These are phyloP conservation scores for Cotesia congregata DNA, from an alignment of 2,888 invertebrate genomes.

Conservation along the genomic window DNA sequence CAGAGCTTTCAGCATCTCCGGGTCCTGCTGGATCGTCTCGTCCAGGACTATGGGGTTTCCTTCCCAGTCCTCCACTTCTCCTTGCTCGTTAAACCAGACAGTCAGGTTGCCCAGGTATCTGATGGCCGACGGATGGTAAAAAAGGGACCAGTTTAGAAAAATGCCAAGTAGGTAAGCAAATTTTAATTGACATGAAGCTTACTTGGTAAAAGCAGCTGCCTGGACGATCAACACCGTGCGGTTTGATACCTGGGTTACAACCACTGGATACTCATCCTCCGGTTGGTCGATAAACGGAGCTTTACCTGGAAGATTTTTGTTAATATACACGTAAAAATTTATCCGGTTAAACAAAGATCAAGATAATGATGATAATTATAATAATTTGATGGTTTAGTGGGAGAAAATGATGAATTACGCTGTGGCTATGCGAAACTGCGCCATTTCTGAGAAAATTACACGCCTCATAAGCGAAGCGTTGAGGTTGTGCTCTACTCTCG, in stretches of 20 bases:
- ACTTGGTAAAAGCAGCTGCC: constrained; percentile 79
- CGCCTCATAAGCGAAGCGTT: no score
- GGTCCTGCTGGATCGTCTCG: constrained; percentile 76
- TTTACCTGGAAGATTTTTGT: constrained; percentile 48
- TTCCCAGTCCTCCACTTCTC: constrained; percentile 77
- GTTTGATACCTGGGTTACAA: constrained; percentile 75
- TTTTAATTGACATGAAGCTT: constrained; percentile 29
- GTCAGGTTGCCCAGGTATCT: constrained; percentile 84
- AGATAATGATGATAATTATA: no score
- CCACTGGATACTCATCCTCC: constrained; percentile 79
- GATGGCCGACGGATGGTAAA: neutral
- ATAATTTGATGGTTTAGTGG: no score
- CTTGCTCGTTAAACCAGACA: constrained; percentile 78
- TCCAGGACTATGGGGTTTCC: constrained; percentile 82
- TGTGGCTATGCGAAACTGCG: no score
- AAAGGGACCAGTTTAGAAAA: no score
- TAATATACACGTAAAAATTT: neutral
- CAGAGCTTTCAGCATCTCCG: constrained; percentile 74
- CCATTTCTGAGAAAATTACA: no score
- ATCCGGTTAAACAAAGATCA: no score
- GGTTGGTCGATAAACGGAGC: constrained; percentile 70
- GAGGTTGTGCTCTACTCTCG: no score
- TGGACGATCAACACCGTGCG: constrained; percentile 79
- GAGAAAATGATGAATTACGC: no score
- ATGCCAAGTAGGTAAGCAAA: neutral